Evolutionary conservation across 1,140 invertebrate species (phyloP), one percentile per base, ranked within the genome.

Genomic region (Phthorimaea operculella): DNA sequence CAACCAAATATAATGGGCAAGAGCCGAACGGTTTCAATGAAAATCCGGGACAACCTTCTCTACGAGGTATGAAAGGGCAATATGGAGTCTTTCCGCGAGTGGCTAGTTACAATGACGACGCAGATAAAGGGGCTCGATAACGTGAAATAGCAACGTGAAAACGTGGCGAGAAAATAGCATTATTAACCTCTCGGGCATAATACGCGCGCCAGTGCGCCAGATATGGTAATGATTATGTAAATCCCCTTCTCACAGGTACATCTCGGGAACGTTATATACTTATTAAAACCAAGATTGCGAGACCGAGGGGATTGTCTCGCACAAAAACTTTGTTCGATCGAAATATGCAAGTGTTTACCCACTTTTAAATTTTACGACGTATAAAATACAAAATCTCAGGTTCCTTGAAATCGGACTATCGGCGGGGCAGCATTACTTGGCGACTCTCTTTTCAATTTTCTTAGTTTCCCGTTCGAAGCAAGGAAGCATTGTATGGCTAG

Each of bases 171-270:
- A 85, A 85, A 85, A 86, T 86, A 82, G 80, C 84, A 85, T 86
- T 86, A 86, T 86, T 86, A 86, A 86, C 83, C 84, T 86, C 84
- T 72, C 64, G 84, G 82, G 84, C 72, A 78, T 83, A 85, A 86
- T 86, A 83, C 76, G 72, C 79, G 77, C 81, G 79, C 79, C 78
- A 80, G 74, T 78, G 77, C 75, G 81, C 79, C 77, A 85, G 80
- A 86, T 87, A 87, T 86, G 83, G 78, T 87, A 85, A 85, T 85
- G 77, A 85, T 87, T 87, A 87, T 85, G 82, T 82, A 83, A 85
- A 85, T 85, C 73, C 70, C 62, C 76, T 72, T 59, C 79, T 80
- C 78, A 76, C 77, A 83, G 79, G 79, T 83, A 85, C 79, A 81
- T 79, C 79, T 79, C 68, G 68, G 67, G 74, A 82, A 76, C 73